Base-by-base conservation (phyloP, 2,797 vertebrate species). In the Spinus olivaceus region DNA sequence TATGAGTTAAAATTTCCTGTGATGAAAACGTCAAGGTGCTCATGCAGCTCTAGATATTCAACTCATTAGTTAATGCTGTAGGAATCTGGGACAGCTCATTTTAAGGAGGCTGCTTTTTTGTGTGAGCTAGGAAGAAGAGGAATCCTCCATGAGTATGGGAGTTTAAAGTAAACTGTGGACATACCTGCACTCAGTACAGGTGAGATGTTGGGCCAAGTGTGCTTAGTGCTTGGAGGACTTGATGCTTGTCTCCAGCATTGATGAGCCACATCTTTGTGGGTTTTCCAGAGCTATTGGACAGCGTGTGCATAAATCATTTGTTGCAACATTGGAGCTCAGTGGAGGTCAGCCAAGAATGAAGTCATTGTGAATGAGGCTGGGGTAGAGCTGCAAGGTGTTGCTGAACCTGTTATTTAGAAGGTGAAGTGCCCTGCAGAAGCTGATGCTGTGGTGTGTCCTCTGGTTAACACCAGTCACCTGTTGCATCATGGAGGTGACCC, bases 381-480 rank as follows among this genome's bases (percentile, higher is more conserved):
- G 59, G 10, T 35, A 30, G 73, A 23, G 37, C 76, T 80, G 63
- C 28, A 32, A 67, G 92, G 87, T 83, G 79, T 91, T 82, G 80
- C 79, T 60, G 49, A 82, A 87, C 93, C 67, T 91, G 81, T 82
- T 92, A 1, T 46, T 85, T 51, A 56, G 64, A 56, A 70, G 54
- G 16, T 67, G 78, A 90, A 66, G 50, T 3, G 2, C 12, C 33
- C 37, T 81, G 12, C 28, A 76, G 54, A 57, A 41, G 25, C n/a
- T 86, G 14, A 10, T 0, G 0, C 64, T 70, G 0, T 24, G 79
- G 92, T 81, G 93, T 83, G 83, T 66, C 69, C 39, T 83, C 15
- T 69, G 46, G n/a, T 57, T 82, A 74, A 53, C 2, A 4, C 37
- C 18, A 24, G 14, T 64, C 35, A 37, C 18, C 8, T 49, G 2